Conservation (phyloP, 2,888 invertebrate species). For the Unio delphinus region DNA sequence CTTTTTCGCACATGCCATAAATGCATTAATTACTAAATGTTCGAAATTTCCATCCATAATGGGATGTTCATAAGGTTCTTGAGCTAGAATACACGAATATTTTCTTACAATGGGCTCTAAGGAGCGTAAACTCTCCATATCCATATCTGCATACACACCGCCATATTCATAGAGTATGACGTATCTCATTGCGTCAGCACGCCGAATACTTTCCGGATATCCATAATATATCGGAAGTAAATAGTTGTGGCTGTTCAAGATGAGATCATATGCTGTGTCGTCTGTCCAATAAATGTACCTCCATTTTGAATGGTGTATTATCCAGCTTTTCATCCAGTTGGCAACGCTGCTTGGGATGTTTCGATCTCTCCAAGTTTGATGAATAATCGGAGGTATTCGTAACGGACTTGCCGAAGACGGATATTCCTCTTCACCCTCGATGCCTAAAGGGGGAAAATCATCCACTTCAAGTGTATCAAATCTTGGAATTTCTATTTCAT, state of each 20-base stretch:
- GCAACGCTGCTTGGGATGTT: conserved; percentile 51
- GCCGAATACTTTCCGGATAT: conserved; percentile 57
- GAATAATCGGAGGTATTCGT: conserved; percentile 39
- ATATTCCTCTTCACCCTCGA: no score
- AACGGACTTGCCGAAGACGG: conserved; percentile 1
- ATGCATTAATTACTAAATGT: conserved; percentile 59
- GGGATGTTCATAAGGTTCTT: conserved; percentile 63
- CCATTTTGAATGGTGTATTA: conserved; percentile 62
- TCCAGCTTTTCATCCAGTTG: conserved; percentile 62
- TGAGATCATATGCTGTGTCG: conserved; percentile 56
- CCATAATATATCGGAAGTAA: conserved; percentile 53
- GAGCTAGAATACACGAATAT: conserved; percentile 56
- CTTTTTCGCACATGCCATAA: conserved; percentile 54
- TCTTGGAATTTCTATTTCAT: no score
- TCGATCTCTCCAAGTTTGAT: conserved; percentile 60
- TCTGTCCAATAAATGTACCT: conserved; percentile 69
- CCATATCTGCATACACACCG: conserved; percentile 68
- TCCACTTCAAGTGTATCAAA: no score
- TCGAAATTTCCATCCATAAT: conserved; percentile 57
- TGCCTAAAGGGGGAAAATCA: no score
- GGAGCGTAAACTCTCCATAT: conserved; percentile 61
- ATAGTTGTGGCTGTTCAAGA: conserved; percentile 55
- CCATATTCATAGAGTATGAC: conserved; percentile 65
- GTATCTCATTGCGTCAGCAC: conserved; percentile 66
- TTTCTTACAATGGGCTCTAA: conserved; percentile 48